Percentiles rank a stretch among this genome's conserved stretches.
These are phyloP conservation scores for Chlorospingus semifuscus DNA, from an alignment of 2,797 vertebrate species.

Conservation along the genomic window DNA sequence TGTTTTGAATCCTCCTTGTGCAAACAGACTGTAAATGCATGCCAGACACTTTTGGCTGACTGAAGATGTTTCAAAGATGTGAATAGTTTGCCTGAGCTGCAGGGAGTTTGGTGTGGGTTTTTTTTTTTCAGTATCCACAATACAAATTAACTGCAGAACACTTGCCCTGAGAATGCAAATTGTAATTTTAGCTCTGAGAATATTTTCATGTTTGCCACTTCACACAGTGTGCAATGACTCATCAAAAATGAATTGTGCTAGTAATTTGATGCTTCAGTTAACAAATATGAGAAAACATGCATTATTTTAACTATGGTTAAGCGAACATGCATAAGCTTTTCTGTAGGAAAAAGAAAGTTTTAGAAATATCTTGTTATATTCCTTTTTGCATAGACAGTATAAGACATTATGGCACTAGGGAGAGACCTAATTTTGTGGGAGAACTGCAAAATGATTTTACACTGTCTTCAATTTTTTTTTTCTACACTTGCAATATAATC, in stretches of 20 bases:
- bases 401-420: not conserved
- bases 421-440: not conserved
- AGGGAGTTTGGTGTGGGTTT: not conserved
- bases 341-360: not conserved
- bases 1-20: not conserved
- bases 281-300: not conserved
- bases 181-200: not conserved
- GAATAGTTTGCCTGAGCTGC: not conserved
- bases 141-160: not conserved
- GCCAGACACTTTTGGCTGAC: not conserved
- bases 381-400: not conserved
- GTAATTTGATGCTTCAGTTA: slow-evolving; percentile 10
- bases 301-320: slow-evolving; percentile 7
- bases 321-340: not conserved
- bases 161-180: slow-evolving; percentile 9
- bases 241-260: slow-evolving; percentile 23
- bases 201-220: slow-evolving; percentile 1
- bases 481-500: not conserved
- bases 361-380: not conserved
- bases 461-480: not conserved
- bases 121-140: not conserved
- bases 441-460: not conserved
- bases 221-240: slow-evolving; percentile 11
- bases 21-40: not conserved
- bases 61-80: not conserved